Percentiles rank a stretch among this genome's conserved stretches.
Evolutionary conservation across 2,797 vertebrate genomes (phyloP).

Genomic region (Cyprinella venusta): DNA sequence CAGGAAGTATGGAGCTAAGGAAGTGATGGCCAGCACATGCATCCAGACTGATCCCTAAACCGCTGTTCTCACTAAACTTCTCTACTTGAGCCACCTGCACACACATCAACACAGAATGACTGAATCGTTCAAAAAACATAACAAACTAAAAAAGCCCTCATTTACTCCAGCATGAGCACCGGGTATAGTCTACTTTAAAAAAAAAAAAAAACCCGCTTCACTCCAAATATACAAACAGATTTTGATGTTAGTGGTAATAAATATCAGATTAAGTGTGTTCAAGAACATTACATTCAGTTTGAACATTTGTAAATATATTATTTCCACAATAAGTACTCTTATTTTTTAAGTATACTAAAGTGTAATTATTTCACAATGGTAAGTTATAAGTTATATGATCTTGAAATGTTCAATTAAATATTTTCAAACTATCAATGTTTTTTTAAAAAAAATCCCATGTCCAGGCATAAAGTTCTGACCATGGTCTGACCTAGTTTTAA

Average conservation of each 20-base stretch:
- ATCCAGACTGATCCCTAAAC: constrained; percentile 95
- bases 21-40: constrained; percentile 90
- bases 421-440: background rate
- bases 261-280: background rate
- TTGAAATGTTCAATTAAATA: background rate
- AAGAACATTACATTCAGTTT: background rate
- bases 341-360: background rate
- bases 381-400: background rate
- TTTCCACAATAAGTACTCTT: background rate
- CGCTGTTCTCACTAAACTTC: constrained; percentile 94
- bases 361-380: too few relatives aligned
- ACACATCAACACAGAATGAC: constrained; percentile 34
- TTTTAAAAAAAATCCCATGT: too few relatives aligned
- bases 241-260: background rate
- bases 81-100: constrained; percentile 90
- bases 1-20: constrained; percentile 92
- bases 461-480: background rate
- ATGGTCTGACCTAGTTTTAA: background rate
- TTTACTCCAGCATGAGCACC: background rate
- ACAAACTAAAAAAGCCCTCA: background rate
- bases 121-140: background rate
- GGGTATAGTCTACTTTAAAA: background rate
- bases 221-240: background rate
- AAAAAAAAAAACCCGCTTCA: background rate
- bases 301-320: background rate